Base-by-base conservation (phyloP, 2,113 vertebrate species). In the Epinephelus lanceolatus region DNA sequence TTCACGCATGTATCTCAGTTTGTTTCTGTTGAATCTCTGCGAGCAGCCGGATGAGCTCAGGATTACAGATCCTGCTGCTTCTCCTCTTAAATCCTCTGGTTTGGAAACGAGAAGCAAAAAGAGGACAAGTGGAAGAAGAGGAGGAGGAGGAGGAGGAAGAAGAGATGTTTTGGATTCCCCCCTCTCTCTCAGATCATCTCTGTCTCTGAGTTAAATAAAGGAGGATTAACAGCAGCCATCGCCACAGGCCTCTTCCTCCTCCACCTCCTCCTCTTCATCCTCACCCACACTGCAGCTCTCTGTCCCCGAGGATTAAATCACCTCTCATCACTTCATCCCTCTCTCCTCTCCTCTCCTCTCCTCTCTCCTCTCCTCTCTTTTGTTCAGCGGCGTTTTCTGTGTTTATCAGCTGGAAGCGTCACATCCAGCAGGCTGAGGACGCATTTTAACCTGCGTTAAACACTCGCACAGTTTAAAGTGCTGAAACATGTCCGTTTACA, bases 181-280 rank as follows among this genome's bases (percentile, higher is more conserved):
- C 49, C 66, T 76, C 75, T 51, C 47, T 37, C 66, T 78, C 79
- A 59, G 76, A 81, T 86, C 73, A 75, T 84, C 72, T 74, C 23
- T 59, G 42, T 69, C 57, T 70, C 78, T 40, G 78, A 76, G 85
- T 86, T 92, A 84, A 88, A 88, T 89, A 88, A 88, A 89, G 83
- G 88, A 88, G 88, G 90, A 89, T 89, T 91, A 90, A 70, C 90
- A 59, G 33, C 86, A 90, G 78, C 84, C 80, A 84, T 77, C 11
- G 84, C 83, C 80, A 76, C 78, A 45, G 81, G 86, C 81, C 84
- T 86, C 86, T 65, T 83, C 84, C 76, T 88, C 82, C 84, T 82
- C 89, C 73, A 17, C 61, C 67, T 80, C 83, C 72, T 83, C 84
- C 73, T 81, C 83, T 40, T 85, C 86, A 30, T 85, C 85, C 76